Conservation (phyloP, 2,888 invertebrate species). For the Cephus pulcher region DNA sequence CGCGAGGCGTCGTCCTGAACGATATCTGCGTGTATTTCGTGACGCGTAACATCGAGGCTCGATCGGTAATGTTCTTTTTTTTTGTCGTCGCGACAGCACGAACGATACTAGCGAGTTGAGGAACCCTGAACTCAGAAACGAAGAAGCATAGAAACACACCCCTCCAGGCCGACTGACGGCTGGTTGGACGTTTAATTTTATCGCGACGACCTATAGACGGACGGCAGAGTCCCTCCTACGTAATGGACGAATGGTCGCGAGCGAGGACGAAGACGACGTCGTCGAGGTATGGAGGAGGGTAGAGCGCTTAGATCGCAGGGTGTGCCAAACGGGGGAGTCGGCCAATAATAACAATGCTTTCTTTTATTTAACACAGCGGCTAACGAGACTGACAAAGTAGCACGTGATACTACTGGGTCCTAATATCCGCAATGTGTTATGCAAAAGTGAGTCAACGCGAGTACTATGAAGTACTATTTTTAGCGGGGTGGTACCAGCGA, state of each 20-base stretch:
- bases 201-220: constrained; percentile 26
- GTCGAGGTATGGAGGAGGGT: neutral
- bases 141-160: constrained; percentile 14
- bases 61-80: constrained; percentile 15
- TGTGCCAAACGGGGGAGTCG: neutral
- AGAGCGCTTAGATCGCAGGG: neutral
- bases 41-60: neutral
- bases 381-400: neutral
- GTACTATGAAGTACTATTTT: neutral
- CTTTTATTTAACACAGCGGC: neutral
- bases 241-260: neutral
- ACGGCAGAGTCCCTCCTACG: neutral
- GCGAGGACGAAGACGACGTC: neutral
- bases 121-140: neutral
- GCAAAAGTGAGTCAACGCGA: neutral
- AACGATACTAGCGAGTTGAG: neutral
- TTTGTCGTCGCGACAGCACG: constrained; percentile 11
- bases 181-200: constrained; percentile 43
- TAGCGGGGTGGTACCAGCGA: neutral
- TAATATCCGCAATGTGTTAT: neutral
- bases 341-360: constrained; percentile 23
- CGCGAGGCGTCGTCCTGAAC: neutral
- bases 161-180: constrained; percentile 22
- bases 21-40: neutral
- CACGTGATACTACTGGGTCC: neutral